phyloP scores from a whole-genome alignment of 2,797 vertebrate species.

The Epinephelus awoara region DNA sequence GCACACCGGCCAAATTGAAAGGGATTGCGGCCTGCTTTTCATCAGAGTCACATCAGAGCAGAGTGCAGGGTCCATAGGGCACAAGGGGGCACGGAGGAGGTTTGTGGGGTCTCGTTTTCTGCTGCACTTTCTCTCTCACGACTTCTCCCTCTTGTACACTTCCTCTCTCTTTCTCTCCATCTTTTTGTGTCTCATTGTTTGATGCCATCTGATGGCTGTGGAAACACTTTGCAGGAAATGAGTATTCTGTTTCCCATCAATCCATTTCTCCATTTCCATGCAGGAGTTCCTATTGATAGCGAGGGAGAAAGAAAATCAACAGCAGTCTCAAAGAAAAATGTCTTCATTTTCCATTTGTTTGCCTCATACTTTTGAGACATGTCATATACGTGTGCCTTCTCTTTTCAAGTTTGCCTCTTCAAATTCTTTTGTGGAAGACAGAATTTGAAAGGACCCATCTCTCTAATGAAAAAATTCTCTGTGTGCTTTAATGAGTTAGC shows the following conservation, averaged over 20 bases:
- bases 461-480: slow-evolving; percentile 50
- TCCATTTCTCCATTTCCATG: slow-evolving; percentile 65
- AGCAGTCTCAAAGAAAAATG: slow-evolving; percentile 68
- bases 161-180: slow-evolving; percentile 14
- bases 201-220: slow-evolving; percentile 67
- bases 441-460: slow-evolving; percentile 66
- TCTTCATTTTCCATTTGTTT: slow-evolving; percentile 76
- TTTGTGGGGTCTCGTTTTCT: slow-evolving; percentile 46
- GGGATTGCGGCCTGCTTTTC: slow-evolving; percentile 87
- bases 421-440: slow-evolving; percentile 60
- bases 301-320: slow-evolving; percentile 62
- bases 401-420: slow-evolving; percentile 65
- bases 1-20: slow-evolving; percentile 86
- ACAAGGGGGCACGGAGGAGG: slow-evolving; percentile 55
- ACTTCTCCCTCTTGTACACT: slow-evolving; percentile 28
- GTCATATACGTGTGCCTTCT: slow-evolving; percentile 53
- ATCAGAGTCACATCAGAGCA: slow-evolving; percentile 82
- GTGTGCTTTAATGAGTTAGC: slow-evolving; percentile 70
- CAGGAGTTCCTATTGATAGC: slow-evolving; percentile 64
- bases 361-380: slow-evolving; percentile 65
- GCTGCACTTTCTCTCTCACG: slow-evolving; percentile 14
- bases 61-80: slow-evolving; percentile 65
- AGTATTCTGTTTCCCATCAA: slow-evolving; percentile 67
- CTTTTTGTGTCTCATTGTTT: slow-evolving; percentile 60
- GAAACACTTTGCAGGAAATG: slow-evolving; percentile 71